Evolutionary conservation across 1,140 invertebrate genomes (phyloP), one percentile per base, ranked within the genome.

Genomic region (Lineus longissimus): DNA sequence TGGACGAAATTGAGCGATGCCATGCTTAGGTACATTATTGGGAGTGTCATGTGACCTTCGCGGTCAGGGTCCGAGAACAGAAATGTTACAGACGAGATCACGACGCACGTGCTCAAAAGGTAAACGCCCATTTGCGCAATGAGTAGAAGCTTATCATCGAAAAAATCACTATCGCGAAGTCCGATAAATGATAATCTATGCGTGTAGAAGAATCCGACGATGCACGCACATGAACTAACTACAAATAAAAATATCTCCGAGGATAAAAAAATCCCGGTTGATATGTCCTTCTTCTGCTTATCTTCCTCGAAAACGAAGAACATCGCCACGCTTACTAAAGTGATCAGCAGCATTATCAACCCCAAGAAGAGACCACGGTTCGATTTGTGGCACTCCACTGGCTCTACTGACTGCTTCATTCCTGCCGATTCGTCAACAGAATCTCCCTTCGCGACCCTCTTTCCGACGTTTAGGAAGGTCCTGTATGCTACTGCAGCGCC

Each of bases 301-400:
- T 43, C 40, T 27, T 19, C n/a, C 1, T 91, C 91, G 64, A 95
- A 85, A 2, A 98, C 94, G 82, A 97, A 96, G 82, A 96, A 97
- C 0, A 97, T 85, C 64, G 97, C 96, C 0, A 97, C 85, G 67
- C 97, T 95, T 70, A 98, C 96, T 62, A 97, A 94, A 1, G 94
- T 96, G 25, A 96, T 81, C 1, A 97, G 94, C 30, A 77, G 74
- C 23, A 78, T 88, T 15, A 98, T 82, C 56, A 97, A 95, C 22
- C 95, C 95, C 56, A 94, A 88, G 77, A 98, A 97, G 0, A 97
- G 84, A 17, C 82, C 83, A 61, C 95, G 95, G 80, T 95, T 94
- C 4, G 94, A 93, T 66, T 92, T 86, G 0, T 94, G 92, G 78
- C 94, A 97, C 74, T 96, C 94, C 15, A 95, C 93, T n/a, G 6